Percentiles rank a stretch among this genome's conserved stretches.
These are phyloP conservation scores for Empidonax traillii DNA, from an alignment of 2,113 vertebrate genomes.

Conservation along the genomic window DNA sequence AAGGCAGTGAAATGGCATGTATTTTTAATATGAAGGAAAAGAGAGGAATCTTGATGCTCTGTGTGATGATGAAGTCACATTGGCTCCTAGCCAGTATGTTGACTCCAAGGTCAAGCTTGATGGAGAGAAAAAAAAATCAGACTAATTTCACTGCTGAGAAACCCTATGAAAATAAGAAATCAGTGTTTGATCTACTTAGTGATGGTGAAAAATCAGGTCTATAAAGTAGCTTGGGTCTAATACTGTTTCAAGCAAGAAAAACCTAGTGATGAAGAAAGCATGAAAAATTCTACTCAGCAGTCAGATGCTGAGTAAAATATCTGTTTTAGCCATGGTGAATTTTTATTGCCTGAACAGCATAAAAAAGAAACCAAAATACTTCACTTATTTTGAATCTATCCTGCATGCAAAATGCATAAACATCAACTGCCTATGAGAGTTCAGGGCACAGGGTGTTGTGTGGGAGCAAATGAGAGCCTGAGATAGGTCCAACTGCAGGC, in stretches of 20 bases:
- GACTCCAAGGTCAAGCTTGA: not conserved
- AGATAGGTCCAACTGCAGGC: not conserved
- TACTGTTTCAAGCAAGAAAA: not conserved
- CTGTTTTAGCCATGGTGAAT: not conserved
- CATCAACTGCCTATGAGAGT: not conserved
- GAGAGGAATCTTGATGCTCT: not conserved
- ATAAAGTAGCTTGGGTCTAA: not conserved
- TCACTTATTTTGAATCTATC: not conserved
- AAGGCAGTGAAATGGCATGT: not conserved
- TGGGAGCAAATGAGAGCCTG: not conserved
- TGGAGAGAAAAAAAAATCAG: not conserved
- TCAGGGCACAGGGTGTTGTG: not conserved
- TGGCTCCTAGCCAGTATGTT: not conserved
- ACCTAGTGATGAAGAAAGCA: not conserved
- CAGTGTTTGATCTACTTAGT: not conserved
- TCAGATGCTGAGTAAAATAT: not conserved
- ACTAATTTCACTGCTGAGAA: not conserved
- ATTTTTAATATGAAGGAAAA: not conserved
- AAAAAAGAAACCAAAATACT: not conserved
- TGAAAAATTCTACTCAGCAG: not conserved
- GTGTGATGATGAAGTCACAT: not conserved
- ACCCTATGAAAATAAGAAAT: not conserved
- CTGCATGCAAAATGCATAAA: not conserved
- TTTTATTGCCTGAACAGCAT: not conserved
- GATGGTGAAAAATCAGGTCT: not conserved